Evolutionary conservation across 2,797 vertebrate genomes (phyloP), one percentile per base, ranked within the genome.

Genomic region (Malurus leucopterus): DNA sequence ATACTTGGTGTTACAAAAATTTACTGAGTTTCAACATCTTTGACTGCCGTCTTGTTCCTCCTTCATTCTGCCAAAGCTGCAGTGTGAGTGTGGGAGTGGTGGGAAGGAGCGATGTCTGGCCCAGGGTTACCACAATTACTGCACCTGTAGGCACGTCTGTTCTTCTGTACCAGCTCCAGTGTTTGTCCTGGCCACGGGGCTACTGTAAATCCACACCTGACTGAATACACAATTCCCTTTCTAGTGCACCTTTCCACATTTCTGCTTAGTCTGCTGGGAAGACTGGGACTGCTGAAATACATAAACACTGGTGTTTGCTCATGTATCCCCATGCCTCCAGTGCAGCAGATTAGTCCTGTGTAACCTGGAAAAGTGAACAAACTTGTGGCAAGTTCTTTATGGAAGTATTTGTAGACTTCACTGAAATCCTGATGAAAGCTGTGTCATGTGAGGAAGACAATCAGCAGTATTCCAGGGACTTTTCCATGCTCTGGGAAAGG

Each of bases 121-220:
- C 68, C 51, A 55, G 22, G 29, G 19, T 75, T 40, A 16, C 34
- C 29, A 41, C 54, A 34, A 0, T 30, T 47, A 30, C 34, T 50
- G 53, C 4, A 3, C 49, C 53, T 30, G 5, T 11, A 36, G 54
- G 54, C n/a, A 26, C 0, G 0, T 38, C 55, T 77, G 40, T 13
- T 54, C 34, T 63, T 82, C 53, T 14, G 5, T 30, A 49, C 43
- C 40, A 40, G 30, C 54, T 89, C 36, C 55, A 49, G 19, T 69
- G 63, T 68, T 76, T 89, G 62, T 54, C 40, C 44, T 58, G 27
- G n/a, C 43, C 43, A 40, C 0, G 0, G 51, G 49, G 21, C 62
- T 68, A 9, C 43, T 59, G 20, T 62, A 63, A 74, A 24, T 41
- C 18, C 24, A 34, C 73, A 1, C 9, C 24, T 17, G 50, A 30